Evolutionary conservation across 2,888 invertebrate species (phyloP), one percentile per base, ranked within the genome.

Genomic region (Julus scandinavius): DNA sequence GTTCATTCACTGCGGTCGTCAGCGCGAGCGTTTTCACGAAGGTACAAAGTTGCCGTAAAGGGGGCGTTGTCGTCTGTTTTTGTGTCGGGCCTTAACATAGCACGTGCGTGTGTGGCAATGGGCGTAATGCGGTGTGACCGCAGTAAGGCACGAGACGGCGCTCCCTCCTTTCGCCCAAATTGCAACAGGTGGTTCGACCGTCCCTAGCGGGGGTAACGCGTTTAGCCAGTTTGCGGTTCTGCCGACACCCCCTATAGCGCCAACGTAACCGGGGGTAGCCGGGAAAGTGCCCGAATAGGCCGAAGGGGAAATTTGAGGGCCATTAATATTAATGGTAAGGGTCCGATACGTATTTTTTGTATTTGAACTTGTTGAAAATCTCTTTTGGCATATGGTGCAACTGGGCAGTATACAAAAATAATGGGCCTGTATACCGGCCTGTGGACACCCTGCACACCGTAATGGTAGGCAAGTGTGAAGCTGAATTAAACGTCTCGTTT

Each of bases 71-170:
- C 85, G 85, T 85, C 41, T 85, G 49, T 45, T 85, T 85, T 85
- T 85, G 9, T 41, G 83, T 20, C 41, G 85, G 54, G 54, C 54
- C 54, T 11, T 2, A 54, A 54, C 54, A 54, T 15, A 85, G 49
- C 85, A 85, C 85, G 85, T 85, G 85, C 84, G 38, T n/a, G 85
- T 45, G 85, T 49, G 85, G 85, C 49, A 49, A 41, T 41, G 85
- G 85, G 85, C 85, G 85, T 85, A 85, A 85, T 85, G 85, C 49
- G 49, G 85, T 85, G 85, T 85, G 85, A 85, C 85, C 85, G 20
- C 41, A 9, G 49, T 45, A 85, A 4, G 85, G 85, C 85, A 85
- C 85, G 49, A 85, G 72, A 29, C 72, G 72, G 72, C 72, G 72
- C 72, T 72, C 72, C 72, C 72, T 72, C 29, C 72, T n/a, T 63